phyloP scores from a whole-genome alignment of 2,797 vertebrate species.

The Thalassophryne amazonica region DNA sequence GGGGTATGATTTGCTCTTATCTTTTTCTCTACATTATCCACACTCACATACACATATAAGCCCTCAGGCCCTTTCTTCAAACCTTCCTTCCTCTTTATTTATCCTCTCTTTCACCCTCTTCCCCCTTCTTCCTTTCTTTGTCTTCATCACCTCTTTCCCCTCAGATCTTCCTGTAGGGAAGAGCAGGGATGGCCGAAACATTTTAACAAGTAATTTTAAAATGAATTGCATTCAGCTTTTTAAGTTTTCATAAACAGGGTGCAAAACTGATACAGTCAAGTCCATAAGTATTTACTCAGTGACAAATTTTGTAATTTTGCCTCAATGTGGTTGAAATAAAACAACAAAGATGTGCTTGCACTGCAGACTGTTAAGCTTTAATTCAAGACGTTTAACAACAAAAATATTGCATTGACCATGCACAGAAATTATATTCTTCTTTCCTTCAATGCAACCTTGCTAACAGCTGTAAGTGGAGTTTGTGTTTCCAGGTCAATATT shows the following conservation, averaged over 20 bases:
- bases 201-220: neutral
- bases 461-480: too few species aligned
- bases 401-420: too few species aligned
- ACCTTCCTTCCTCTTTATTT: constrained; percentile 4
- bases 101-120: neutral
- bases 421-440: too few species aligned
- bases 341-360: too few species aligned
- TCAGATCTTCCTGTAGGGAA: neutral
- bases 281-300: too few species aligned
- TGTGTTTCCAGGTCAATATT: too few species aligned
- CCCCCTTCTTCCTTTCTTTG: constrained; percentile 10
- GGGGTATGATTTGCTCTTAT: constrained; percentile 4
- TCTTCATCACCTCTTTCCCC: constrained; percentile 13
- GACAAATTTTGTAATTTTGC: too few species aligned
- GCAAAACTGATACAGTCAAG: neutral
- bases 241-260: too few species aligned
- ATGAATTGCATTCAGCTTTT: neutral
- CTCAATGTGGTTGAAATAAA: too few species aligned
- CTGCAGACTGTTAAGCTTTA: too few species aligned
- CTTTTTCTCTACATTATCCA: neutral
- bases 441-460: too few species aligned
- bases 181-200: neutral
- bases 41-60: neutral
- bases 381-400: too few species aligned
- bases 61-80: constrained; percentile 4